Base-by-base conservation (phyloP, 2,797 vertebrate genomes). In the Galaxias olidus region DNA sequence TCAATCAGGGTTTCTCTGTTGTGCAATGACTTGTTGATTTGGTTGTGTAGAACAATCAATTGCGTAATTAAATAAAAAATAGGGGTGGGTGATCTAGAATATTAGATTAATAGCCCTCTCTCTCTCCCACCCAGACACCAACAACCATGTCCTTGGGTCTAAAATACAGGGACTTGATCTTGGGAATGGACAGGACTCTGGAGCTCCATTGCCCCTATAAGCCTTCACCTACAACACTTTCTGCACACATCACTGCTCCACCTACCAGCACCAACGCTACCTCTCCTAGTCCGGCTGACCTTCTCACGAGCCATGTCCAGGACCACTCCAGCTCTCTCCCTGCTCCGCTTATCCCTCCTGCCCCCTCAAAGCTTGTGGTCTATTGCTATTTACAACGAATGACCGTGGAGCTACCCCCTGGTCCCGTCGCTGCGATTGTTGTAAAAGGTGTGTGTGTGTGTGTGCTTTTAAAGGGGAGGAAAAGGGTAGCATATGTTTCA, bases 331-430 rank as follows among this genome's bases (percentile, higher is more conserved):
- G 43, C 44, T 42, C 65, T 44, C 42, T 74, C 57, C 48, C 7
- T 18, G 12, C 13, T 0, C 10, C 40, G 30, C 12, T 2, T 40
- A 15, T 12, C 51, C 7, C 4, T 0, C 0, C 65, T 48, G 12
- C 46, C 54, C 42, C 67, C 13, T 59, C 59, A 10, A 76, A 69
- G 63, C 63, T 79, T 51, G 68, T 80, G 53, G 74, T 92, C 45
- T 51, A 74, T 53, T 93, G 92, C 70, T 86, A 77, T 40, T 43
- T 77, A 44, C 70, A 85, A 17, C 76, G 88, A 4, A 92, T 92
- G 90, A 84, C 47, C 1, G 75, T 92, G 57, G 77, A 75, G 49
- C 77, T 93, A 12, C 88, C 90, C 14, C 45, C 77, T 62, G 88
- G 88, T 59, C 76, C 84, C 19, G 60, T 87, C 65, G 83, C 87